Conservation (phyloP, 1,140 invertebrate species). For the Melanaphis sacchari region DNA sequence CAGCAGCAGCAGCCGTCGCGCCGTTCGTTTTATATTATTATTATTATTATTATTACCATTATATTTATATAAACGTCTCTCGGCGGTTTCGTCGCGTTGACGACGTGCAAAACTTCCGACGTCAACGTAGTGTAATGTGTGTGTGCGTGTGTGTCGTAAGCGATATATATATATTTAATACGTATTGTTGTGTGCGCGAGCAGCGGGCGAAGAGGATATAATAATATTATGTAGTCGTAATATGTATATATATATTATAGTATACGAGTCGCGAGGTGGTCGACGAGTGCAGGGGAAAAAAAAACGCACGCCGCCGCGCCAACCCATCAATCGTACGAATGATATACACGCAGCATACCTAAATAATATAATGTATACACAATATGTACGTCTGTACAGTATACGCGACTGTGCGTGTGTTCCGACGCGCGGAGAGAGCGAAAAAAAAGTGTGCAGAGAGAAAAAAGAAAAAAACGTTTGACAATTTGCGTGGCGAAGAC, state of each 20-base stretch:
- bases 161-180: background rate
- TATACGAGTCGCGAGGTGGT: accelerated
- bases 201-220: background rate
- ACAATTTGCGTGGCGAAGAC: slow-evolving; percentile 2
- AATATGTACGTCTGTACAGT: background rate
- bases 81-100: slow-evolving; percentile 40
- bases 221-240: background rate
- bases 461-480: background rate
- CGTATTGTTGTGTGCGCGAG: no score
- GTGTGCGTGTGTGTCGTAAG: background rate
- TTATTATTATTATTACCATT: background rate
- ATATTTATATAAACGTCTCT: slow-evolving; percentile 5
- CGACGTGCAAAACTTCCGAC: slow-evolving; percentile 47
- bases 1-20: background rate
- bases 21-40: slow-evolving; percentile 4
- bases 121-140: background rate
- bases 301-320: background rate
- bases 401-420: background rate
- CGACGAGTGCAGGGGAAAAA: background rate
- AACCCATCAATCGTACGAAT: background rate
- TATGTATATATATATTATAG: background rate
- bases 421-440: background rate
- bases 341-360: background rate
- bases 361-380: background rate
- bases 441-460: background rate